Conservation (phyloP, 2,113 vertebrate species). For the Microcebus ravelobensis region DNA sequence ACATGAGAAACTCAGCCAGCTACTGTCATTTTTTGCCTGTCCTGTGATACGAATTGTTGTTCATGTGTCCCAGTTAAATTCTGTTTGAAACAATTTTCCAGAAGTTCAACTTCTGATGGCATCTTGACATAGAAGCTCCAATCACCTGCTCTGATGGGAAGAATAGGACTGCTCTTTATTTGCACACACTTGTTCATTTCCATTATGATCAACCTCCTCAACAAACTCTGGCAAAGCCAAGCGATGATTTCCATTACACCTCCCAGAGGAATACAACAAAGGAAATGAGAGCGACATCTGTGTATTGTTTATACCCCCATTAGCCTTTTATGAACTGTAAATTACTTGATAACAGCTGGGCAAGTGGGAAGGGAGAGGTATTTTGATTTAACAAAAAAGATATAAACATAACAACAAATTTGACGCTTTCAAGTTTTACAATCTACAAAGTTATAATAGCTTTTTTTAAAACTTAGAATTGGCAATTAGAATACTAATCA, state of each 20-base stretch:
- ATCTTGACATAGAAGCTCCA: not conserved
- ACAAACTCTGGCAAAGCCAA: constrained; percentile 2
- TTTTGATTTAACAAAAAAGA: constrained; percentile 63
- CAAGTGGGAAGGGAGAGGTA: constrained; percentile 52
- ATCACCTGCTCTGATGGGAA: not conserved
- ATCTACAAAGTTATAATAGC: constrained; percentile 37
- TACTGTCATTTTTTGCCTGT: not conserved
- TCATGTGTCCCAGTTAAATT: not conserved
- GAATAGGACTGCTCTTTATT: not conserved
- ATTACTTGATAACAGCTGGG: constrained; percentile 77
- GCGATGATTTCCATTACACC: constrained; percentile 72
- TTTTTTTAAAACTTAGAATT: constrained; percentile 54
- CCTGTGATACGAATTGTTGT: not conserved
- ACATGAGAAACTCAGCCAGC: not conserved
- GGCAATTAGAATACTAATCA: constrained; percentile 67
- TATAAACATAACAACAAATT: constrained; percentile 59
- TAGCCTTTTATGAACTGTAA: constrained; percentile 81
- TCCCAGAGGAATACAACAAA: constrained; percentile 62
- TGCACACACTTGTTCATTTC: not conserved
- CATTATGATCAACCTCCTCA: not conserved
- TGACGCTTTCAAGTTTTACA: constrained; percentile 64
- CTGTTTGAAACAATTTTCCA: not conserved
- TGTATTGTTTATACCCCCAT: constrained; percentile 78
- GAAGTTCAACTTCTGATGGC: not conserved
- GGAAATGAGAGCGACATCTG: constrained; percentile 75